Evolutionary conservation across 2,113 vertebrate species (phyloP).

Genomic region (Antigone vipio): DNA sequence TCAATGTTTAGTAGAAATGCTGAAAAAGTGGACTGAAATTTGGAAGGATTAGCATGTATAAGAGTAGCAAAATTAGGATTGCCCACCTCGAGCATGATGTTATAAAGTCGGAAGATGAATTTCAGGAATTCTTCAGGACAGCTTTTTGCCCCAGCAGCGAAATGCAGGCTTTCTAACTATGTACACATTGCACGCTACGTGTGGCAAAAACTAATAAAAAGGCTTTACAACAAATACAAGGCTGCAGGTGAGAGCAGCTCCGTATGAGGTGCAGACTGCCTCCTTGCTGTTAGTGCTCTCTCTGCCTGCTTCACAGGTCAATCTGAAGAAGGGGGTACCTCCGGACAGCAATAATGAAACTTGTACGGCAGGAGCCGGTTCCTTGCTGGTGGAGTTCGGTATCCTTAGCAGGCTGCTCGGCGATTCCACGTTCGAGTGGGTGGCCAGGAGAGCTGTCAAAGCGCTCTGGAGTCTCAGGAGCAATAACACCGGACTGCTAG

Average conservation of each 20-base stretch:
- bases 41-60: not conserved
- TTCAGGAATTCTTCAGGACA: not conserved
- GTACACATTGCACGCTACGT: rapidly evolving
- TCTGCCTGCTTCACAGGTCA: conserved; percentile 79
- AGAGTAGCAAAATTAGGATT: not conserved
- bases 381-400: conserved; percentile 95
- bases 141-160: not conserved
- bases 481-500: conserved; percentile 91
- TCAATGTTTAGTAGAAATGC: not conserved
- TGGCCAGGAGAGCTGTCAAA: conserved; percentile 91
- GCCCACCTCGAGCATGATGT: too few species aligned
- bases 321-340: conserved; percentile 92
- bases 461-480: conserved; percentile 94
- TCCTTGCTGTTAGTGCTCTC: not conserved
- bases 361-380: conserved; percentile 93
- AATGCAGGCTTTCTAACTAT: not conserved
- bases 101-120: not conserved
- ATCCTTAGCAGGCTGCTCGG: conserved; percentile 95
- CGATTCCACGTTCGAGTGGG: conserved; percentile 96
- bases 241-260: not conserved
- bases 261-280: not conserved
- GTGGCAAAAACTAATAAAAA: rapidly evolving
- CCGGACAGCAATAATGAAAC: conserved; percentile 92
- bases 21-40: not conserved
- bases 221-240: not conserved